Conservation (phyloP, 2,888 invertebrate genomes). For the Meteorus cinctellus region DNA sequence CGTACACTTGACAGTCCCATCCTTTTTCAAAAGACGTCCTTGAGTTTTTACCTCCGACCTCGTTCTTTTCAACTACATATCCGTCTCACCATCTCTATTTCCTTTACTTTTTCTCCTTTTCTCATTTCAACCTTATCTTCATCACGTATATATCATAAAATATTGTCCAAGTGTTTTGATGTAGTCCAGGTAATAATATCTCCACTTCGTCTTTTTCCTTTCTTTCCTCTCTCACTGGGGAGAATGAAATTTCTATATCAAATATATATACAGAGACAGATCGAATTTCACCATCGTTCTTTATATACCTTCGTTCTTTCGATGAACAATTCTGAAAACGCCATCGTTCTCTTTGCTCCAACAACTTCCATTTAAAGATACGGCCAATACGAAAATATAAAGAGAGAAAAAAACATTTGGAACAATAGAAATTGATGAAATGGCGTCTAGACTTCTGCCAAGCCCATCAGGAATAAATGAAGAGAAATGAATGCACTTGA, state of each 20-base stretch:
- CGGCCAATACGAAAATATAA: neutral
- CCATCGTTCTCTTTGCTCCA: neutral
- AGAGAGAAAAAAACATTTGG: neutral
- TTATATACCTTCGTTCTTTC: neutral
- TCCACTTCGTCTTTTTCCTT: neutral
- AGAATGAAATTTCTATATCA: neutral
- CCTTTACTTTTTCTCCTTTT: slow-evolving; percentile 29
- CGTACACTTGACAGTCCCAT: slow-evolving; percentile 49
- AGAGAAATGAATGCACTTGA: neutral
- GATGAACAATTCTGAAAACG: neutral
- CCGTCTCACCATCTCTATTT: slow-evolving; percentile 1
- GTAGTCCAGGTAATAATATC: slow-evolving; percentile 12
- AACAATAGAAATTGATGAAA: slow-evolving; percentile 10
- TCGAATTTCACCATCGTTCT: neutral
- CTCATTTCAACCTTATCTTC: neutral
- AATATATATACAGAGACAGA: neutral
- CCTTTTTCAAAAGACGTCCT: slow-evolving; percentile 45
- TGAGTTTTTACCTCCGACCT: slow-evolving; percentile 24
- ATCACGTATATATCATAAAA: slow-evolving; percentile 14
- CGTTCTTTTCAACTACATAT: neutral
- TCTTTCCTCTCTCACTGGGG: neutral
- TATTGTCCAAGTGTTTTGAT: slow-evolving; percentile 17
- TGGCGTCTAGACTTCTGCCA: slow-evolving; percentile 10
- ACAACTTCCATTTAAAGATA: neutral
- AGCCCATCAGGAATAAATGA: slow-evolving; percentile 6